Evolutionary conservation across 1,140 invertebrate species (phyloP).

Genomic region (Brachionus asplanchnoidis): DNA sequence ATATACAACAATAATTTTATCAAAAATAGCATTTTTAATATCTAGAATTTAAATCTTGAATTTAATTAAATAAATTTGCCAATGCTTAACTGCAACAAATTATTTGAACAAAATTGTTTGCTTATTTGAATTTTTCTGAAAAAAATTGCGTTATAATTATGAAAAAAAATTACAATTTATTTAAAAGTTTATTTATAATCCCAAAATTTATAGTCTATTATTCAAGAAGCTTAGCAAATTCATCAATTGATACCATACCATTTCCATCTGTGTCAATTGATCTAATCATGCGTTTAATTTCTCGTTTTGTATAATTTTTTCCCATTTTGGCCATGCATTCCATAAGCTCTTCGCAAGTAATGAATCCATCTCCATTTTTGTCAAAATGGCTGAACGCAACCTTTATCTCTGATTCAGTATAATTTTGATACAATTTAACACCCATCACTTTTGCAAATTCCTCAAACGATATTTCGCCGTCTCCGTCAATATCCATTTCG

Average conservation of each 20-base stretch:
- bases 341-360: not conserved
- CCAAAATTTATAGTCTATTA: not conserved
- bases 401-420: not conserved
- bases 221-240: not conserved
- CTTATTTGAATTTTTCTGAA: too few species aligned
- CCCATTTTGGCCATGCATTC: not conserved
- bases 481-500: not conserved
- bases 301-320: not conserved
- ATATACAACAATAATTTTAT: too few species aligned
- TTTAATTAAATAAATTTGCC: too few species aligned
- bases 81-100: too few species aligned
- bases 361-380: not conserved
- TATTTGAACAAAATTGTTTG: too few species aligned
- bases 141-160: too few species aligned
- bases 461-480: not conserved
- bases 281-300: slow-evolving; percentile 6
- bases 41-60: too few species aligned
- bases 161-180: too few species aligned
- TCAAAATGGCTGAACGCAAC: not conserved
- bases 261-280: not conserved
- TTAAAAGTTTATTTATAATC: too few species aligned
- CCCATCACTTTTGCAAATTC: not conserved
- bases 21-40: too few species aligned
- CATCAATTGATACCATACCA: not conserved
- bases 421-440: not conserved